Conservation (phyloP, 1,140 invertebrate species). For the Drosophila ironensis region DNA sequence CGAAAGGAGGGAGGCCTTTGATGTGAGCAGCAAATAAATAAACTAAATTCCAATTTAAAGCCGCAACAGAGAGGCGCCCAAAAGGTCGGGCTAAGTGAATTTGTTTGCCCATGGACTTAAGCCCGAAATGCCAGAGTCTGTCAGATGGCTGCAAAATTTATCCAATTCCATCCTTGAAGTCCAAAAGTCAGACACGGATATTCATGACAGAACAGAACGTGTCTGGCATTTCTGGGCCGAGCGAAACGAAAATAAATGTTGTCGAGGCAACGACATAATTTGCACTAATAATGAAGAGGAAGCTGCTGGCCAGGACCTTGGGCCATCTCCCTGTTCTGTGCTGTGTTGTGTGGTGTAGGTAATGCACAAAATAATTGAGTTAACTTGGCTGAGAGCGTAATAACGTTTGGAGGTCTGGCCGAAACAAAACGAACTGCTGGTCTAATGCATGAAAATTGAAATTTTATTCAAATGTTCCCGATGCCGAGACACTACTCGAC, state of each 20-base stretch:
- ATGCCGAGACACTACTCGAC: constrained; percentile 13
- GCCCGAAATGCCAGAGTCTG: constrained; percentile 12
- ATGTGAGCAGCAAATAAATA: constrained; percentile 3
- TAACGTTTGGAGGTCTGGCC: constrained; percentile 23
- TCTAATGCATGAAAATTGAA: constrained; percentile 70
- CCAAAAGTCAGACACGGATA: constrained; percentile 41
- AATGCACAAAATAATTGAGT: constrained; percentile 55
- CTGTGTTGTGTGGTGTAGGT: neutral
- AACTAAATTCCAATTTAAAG: constrained; percentile 13
- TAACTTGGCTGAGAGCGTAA: constrained; percentile 37
- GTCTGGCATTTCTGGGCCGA: constrained; percentile 40
- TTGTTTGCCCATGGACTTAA: constrained; percentile 3
- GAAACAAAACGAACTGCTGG: constrained; percentile 17
- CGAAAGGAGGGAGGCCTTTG: neutral
- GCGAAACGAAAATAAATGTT: constrained; percentile 4
- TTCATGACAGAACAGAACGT: constrained; percentile 32
- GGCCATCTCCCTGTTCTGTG: neutral
- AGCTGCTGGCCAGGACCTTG: constrained; percentile 15
- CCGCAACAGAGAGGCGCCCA: neutral
- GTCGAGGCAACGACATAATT: constrained; percentile 34
- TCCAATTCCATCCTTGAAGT: constrained; percentile 4
- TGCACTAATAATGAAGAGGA: constrained; percentile 57
- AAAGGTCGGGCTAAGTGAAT: constrained; percentile 14
- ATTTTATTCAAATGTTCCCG: constrained; percentile 67
- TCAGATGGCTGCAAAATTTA: constrained; percentile 20